These are phyloP conservation scores for Trichomycterus rosablanca DNA, from an alignment of 2,113 vertebrate genomes.

Conservation along the genomic window DNA sequence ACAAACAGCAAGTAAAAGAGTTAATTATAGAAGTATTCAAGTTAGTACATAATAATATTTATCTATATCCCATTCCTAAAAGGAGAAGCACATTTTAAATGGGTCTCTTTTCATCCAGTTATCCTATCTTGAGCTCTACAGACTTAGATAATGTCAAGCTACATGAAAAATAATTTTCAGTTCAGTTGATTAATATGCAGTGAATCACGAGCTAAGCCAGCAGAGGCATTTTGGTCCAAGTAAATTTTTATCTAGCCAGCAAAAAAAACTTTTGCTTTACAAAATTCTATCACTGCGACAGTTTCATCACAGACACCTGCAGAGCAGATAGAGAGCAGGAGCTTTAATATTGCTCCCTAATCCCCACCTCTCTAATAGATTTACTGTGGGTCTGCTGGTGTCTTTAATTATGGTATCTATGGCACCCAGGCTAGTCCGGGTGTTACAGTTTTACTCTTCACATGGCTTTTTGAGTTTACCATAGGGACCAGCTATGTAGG, in stretches of 20 bases:
- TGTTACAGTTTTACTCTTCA: conserved; percentile 59
- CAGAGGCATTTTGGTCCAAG: conserved; percentile 14
- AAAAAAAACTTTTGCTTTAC: not conserved
- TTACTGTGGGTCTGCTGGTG: conserved; percentile 60
- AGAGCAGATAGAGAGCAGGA: conserved; percentile 40
- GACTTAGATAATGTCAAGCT: conserved; percentile 48
- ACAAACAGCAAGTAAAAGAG: too few species aligned
- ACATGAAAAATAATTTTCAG: conserved; percentile 44
- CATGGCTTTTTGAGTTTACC: conserved; percentile 53
- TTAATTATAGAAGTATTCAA: too few species aligned
- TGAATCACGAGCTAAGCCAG: conserved; percentile 40
- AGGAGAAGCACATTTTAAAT: too few species aligned
- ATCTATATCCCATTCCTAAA: too few species aligned
- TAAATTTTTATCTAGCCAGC: conserved; percentile 39
- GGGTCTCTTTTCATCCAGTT: too few species aligned
- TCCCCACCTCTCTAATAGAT: conserved; percentile 65
- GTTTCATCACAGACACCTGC: conserved; percentile 22
- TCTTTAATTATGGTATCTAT: conserved; percentile 68
- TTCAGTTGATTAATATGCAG: conserved; percentile 52
- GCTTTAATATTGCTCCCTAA: conserved; percentile 57
- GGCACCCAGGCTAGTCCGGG: conserved; percentile 57
- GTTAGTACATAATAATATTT: too few species aligned
- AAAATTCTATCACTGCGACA: not conserved
- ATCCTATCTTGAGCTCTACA: conserved; percentile 44
- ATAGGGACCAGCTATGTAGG: conserved; percentile 59